These are phyloP conservation scores for Rousettus madagascariensis DNA, from an alignment of 2,797 vertebrate genomes.

Conservation along the genomic window DNA sequence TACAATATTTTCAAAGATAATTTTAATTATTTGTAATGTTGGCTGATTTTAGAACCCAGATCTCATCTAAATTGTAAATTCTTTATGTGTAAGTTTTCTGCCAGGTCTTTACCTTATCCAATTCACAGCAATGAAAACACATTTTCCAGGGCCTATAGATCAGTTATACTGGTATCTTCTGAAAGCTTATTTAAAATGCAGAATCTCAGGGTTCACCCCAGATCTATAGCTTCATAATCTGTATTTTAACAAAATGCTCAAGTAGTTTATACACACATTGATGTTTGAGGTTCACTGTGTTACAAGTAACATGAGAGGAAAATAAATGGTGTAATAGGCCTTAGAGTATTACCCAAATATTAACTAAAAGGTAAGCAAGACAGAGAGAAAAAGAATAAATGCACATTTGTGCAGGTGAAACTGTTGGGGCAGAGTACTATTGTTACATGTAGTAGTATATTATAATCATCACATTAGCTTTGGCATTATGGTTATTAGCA, in stretches of 20 bases:
- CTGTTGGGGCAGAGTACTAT: not conserved
- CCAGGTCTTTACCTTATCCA: not conserved
- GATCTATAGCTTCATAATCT: not conserved
- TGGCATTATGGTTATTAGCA: not conserved
- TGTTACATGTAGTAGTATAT: not conserved
- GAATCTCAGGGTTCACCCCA: not conserved
- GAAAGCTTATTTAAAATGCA: constrained; percentile 5
- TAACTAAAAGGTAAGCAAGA: not conserved
- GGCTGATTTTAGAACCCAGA: not conserved
- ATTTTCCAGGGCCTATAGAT: not conserved
- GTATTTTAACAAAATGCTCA: not conserved
- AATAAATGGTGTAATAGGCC: not conserved
- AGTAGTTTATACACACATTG: not conserved
- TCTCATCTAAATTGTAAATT: not conserved
- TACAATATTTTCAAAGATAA: not conserved
- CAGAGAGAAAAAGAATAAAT: not conserved
- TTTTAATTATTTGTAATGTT: not conserved
- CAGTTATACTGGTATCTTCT: not conserved
- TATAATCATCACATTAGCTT: constrained; percentile 2
- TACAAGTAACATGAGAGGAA: not conserved
- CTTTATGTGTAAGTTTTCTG: not conserved
- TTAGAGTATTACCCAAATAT: not conserved
- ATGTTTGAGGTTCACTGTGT: not conserved
- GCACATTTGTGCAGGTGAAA: not conserved
- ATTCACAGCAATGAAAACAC: not conserved